Conservation (phyloP, 1,140 invertebrate species). For the Pseudomyrmex gracilis region DNA sequence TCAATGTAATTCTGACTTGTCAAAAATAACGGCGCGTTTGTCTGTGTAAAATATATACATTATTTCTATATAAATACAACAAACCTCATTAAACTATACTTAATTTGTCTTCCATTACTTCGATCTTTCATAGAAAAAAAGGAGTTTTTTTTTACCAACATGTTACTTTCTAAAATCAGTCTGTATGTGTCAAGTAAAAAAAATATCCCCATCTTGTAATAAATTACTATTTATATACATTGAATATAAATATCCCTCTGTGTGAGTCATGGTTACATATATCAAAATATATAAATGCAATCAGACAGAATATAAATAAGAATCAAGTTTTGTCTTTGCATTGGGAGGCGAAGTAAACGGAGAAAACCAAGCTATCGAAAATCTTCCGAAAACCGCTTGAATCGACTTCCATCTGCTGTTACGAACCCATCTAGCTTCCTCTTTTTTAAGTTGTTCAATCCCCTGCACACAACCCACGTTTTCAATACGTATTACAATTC, state of each 20-base stretch:
- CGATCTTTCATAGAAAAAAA: too few relatives aligned
- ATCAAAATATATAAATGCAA: slow-evolving; percentile 44
- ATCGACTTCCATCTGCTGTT: slow-evolving; percentile 97
- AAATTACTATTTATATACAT: slow-evolving; percentile 62
- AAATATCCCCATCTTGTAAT: slow-evolving; percentile 24
- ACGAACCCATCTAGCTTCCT: slow-evolving; percentile 95
- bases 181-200: not conserved
- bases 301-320: slow-evolving; percentile 92
- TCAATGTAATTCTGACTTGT: too few relatives aligned
- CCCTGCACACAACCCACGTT: slow-evolving; percentile 87
- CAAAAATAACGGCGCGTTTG: too few relatives aligned
- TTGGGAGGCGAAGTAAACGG: slow-evolving; percentile 94
- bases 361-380: slow-evolving; percentile 97
- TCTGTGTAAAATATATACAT: too few relatives aligned
- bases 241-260: slow-evolving; percentile 61
- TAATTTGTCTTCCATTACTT: too few relatives aligned
- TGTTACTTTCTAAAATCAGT: too few relatives aligned
- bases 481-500: slow-evolving; percentile 14
- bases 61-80: too few relatives aligned
- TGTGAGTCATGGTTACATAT: slow-evolving; percentile 47
- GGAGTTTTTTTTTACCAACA: too few relatives aligned
- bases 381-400: slow-evolving; percentile 97
- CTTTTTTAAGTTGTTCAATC: slow-evolving; percentile 97
- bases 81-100: too few relatives aligned
- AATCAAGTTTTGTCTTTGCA: slow-evolving; percentile 90